Evolutionary conservation across 2,113 vertebrate genomes (phyloP), one percentile per base, ranked within the genome.

Genomic region (Apteryx owenii): DNA sequence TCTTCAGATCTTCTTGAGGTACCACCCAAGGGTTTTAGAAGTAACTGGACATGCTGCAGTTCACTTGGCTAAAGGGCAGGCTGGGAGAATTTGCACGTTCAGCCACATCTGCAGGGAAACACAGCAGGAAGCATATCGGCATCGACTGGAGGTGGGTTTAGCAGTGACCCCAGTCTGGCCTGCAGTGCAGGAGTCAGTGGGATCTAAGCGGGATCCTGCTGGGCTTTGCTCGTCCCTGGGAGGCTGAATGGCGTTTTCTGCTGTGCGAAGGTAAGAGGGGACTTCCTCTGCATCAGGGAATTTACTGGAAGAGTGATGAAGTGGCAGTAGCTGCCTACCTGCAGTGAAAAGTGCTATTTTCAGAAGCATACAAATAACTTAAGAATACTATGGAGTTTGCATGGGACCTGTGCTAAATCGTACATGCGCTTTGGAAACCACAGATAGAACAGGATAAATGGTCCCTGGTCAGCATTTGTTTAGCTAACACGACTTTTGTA

Each of bases 111-210:
- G 22, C 7, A 12, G 51, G 10, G 56, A 13, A 68, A 31, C 2
- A n/a, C 1, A 0, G 50, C 62, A 17, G 40, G 46, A 31, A 69
- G 26, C 1, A 7, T 1, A 9, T n/a, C 0, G 6, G 26, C 54
- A 65, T 65, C 61, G 56, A n/a, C 0, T 2, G 17, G 46, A 33
- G 38, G 13, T 8, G 9, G 22, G 51, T 58, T 3, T 40, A 58
- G 56, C 46, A 78, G 50, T 19, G n/a, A 10, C 31, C 48, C 46
- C 0, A 0, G 10, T 9, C 2, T 2, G 38, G 31, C 29, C 60
- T 46, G 15, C 22, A 28, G 44, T 42, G 50, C 1, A 0, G 7
- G 0, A 7, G 16, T 9, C 10, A 8, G 15, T 13, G 56, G 78
- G 21, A 33, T 71, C 36, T 12, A 25, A 38, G 70, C 81, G 7